phyloP scores from a whole-genome alignment of 2,888 invertebrate species.

The Acanthosepion esculentum region DNA sequence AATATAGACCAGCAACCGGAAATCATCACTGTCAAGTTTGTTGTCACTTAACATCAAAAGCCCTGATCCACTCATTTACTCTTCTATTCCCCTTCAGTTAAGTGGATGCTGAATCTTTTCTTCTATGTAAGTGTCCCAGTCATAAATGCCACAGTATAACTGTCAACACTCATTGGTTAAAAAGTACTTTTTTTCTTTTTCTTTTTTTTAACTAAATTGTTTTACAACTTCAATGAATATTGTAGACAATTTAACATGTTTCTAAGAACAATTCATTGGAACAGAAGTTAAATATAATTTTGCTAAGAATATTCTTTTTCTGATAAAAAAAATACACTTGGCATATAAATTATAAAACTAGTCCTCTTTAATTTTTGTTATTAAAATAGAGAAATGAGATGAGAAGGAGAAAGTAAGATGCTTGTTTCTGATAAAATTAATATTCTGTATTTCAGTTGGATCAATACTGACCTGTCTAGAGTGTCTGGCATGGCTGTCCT shows the following conservation, averaged over 20 bases:
- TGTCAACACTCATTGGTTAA: not conserved
- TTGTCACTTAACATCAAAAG: too few relatives aligned
- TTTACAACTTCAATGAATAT: not conserved
- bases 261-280: not conserved
- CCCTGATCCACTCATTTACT: too few relatives aligned
- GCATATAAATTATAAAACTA: not conserved
- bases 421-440: too few relatives aligned
- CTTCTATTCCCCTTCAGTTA: too few relatives aligned
- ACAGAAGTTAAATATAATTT: not conserved
- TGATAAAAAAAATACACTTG: too few relatives aligned
- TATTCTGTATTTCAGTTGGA: slow-evolving; percentile 68
- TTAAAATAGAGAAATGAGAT: not conserved
- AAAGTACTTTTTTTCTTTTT: too few relatives aligned
- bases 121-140: too few relatives aligned
- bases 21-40: too few relatives aligned
- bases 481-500: slow-evolving; percentile 71
- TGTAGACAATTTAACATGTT: not conserved
- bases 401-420: not conserved
- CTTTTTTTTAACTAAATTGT: not conserved
- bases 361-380: not conserved
- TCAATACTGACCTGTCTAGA: slow-evolving; percentile 61
- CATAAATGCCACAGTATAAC: too few relatives aligned
- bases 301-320: too few relatives aligned
- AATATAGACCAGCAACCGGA: too few relatives aligned
- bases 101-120: too few relatives aligned